Evolutionary conservation across 2,888 invertebrate genomes (phyloP), one percentile per base, ranked within the genome.

Genomic region (Chymomyza amoena): DNA sequence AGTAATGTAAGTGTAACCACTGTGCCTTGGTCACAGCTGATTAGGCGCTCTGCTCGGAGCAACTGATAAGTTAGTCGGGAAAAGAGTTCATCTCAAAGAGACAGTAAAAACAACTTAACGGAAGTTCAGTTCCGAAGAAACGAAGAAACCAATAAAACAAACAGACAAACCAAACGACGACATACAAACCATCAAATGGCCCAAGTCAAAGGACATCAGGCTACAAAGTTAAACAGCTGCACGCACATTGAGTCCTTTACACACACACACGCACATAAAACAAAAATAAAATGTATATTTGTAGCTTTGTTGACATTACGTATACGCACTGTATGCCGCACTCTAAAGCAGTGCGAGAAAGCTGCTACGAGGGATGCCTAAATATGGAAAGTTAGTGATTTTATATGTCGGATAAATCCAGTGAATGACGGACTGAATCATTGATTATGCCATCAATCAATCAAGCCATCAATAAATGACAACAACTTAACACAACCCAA

Each of bases 251-350:
- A 54, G 32, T 5, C 54, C 54, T n/a, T 16, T 7, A 56, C 61
- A 51, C 39, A 50, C 45, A 20, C 50, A 18, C 10, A 50, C 15
- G 2, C 28, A 28, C 20, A 63, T 28, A 28, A 56, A 64, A 39
- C 69, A 69, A 72, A 69, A 72, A 77, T 73, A 73, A 79, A 73
- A 77, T 78, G 77, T 71, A 74, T 78, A 77, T 69, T 56, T 57
- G 57, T 57, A 25, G 7, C 57, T 15, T 54, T 6, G 70, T 74
- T 62, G 66, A 67, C 71, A 79, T 73, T 79, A 77, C 79, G 71
- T 71, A 78, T 78, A 79, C 78, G 78, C 78, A 77, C 66, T 70
- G 74, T 73, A 69, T 25, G 57, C 25, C 9, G 6, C 20, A 1
- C n/a, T n/a, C n/a, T 10, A 3, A 20, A 20, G 10, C 16, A 54